phyloP scores from a whole-genome alignment of 1,140 invertebrate genomes.

The Armadillidium nasatum region DNA sequence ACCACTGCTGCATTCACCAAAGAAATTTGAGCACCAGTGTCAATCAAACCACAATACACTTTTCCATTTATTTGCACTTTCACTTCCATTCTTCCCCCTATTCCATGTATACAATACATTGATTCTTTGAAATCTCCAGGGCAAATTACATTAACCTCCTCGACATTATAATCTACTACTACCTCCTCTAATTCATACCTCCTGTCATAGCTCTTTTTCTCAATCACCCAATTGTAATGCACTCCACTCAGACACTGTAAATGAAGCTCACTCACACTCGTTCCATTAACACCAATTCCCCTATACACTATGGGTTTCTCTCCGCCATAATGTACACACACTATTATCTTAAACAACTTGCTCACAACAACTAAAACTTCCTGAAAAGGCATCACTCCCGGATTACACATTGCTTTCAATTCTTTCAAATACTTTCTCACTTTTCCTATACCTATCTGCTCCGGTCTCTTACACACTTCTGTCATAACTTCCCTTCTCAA shows the following conservation, averaged over 20 bases:
- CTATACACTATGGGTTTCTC: not conserved
- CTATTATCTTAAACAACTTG: not conserved
- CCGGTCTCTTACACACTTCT: not conserved
- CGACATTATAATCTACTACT: no score
- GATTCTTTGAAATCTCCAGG: no score
- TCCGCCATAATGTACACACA: conserved; percentile 1
- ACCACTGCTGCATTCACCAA: no score
- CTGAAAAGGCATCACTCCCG: not conserved
- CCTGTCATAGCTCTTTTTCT: no score
- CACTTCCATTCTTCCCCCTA: no score
- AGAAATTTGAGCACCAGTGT: no score
- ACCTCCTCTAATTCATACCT: no score
- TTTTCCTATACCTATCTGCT: not conserved
- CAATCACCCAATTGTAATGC: not conserved
- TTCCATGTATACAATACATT: no score
- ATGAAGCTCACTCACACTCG: no score
- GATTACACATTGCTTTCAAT: not conserved
- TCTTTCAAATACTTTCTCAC: not conserved
- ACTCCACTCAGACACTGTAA: not conserved
- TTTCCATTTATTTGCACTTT: no score
- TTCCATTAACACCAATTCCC: not conserved
- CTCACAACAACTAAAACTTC: conserved; percentile 4
- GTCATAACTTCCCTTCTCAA: not conserved
- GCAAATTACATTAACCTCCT: no score
- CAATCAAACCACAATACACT: no score